Evolutionary conservation across 2,888 invertebrate species (phyloP), one percentile per base, ranked within the genome.

Genomic region (Parasteatoda lunata): DNA sequence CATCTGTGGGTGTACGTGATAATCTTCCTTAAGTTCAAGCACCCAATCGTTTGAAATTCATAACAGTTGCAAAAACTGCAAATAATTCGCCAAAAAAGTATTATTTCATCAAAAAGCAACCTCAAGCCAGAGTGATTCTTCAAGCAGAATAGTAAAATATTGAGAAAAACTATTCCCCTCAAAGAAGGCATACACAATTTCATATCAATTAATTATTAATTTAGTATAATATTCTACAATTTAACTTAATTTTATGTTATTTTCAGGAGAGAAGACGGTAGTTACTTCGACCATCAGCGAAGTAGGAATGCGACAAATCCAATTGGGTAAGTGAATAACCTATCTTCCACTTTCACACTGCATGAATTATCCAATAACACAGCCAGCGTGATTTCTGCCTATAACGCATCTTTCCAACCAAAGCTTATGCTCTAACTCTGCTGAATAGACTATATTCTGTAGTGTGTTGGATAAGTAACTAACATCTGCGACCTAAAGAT

Each of bases 241-340:
- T 30, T 30, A 30, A 30, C 30, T 4, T 64, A 4, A 64, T 3
- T 4, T 6, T 4, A 15, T 6, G 64, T 77, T 48, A 54, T 11
- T 78, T 78, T 3, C 81, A 81, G 81, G 72, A 30, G 83, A 83
- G 77, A 77, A 77, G 15, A 45, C 72, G 9, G 82, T 70, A 7
- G 83, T 83, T 52, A 83, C 83, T 6, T 77, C 83, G 6, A 83
- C 83, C 45, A 83, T 83, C 71, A 83, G 83, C 65, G 83, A 83
- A 83, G 77, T 83, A 52, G 83, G 77, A 6, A 72, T 83, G 71
- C 77, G 83, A 70, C 83, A 83, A 54, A 71, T 83, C n/a, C 83
- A 77, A 72, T 72, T 83, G 71, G 83, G 83, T 83, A 70, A 83
- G 83, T 83, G 54, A 75, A 81, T 75, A 68, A 68, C 65, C 80